These are phyloP conservation scores for Papilio xuthus DNA, from an alignment of 1,140 invertebrate species.

Conservation along the genomic window DNA sequence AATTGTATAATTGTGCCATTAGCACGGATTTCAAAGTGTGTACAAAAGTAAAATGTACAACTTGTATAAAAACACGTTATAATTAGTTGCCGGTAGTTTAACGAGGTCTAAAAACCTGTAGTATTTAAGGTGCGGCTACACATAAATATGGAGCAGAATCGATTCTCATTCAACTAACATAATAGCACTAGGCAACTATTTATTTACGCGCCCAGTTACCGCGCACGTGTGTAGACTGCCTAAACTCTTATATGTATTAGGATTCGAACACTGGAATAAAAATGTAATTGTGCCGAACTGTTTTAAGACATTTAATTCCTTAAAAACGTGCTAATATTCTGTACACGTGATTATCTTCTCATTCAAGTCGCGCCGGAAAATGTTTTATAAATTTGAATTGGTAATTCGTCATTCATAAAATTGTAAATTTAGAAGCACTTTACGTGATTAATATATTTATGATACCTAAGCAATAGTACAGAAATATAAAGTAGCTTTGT, in stretches of 20 bases:
- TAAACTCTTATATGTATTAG: slow-evolving; percentile 11
- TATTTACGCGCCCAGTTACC: slow-evolving; percentile 25
- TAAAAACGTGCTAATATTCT: slow-evolving; percentile 11
- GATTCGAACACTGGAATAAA: neutral
- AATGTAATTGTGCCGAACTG: slow-evolving; percentile 2
- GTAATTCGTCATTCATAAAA: slow-evolving; percentile 37
- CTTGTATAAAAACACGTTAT: slow-evolving; percentile 25
- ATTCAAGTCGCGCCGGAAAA: slow-evolving; percentile 22
- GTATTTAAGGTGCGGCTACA: slow-evolving; percentile 35
- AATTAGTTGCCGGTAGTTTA: slow-evolving; percentile 20
- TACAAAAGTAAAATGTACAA: slow-evolving; percentile 23
- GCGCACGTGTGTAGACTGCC: slow-evolving; percentile 24
- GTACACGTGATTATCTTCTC: slow-evolving; percentile 14
- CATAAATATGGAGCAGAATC: slow-evolving; percentile 33
- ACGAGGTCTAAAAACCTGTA: slow-evolving; percentile 33
- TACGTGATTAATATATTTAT: slow-evolving; percentile 2
- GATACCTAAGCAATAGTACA: neutral
- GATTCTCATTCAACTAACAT: slow-evolving; percentile 38
- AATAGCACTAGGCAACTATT: slow-evolving; percentile 30
- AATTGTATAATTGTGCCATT: slow-evolving; percentile 31
- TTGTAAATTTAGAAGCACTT: slow-evolving; percentile 25
- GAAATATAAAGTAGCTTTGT: neutral
- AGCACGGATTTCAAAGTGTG: slow-evolving; percentile 19
- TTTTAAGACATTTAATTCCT: slow-evolving; percentile 8
- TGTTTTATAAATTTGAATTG: slow-evolving; percentile 37